phyloP scores from a whole-genome alignment of 1,140 invertebrate species.

The Lasaia peninsularis region DNA sequence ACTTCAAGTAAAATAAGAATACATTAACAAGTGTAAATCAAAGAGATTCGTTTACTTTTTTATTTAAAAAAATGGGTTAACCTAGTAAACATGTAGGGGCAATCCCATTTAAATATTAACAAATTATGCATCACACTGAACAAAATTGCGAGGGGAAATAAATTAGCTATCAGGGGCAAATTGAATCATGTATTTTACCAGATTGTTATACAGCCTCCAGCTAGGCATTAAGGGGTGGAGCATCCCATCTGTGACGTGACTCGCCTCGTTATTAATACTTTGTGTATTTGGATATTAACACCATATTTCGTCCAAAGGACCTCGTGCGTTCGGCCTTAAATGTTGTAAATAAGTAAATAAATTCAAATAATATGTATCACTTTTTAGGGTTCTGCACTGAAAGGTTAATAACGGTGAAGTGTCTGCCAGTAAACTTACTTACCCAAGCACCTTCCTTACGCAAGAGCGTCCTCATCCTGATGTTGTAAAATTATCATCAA shows the following conservation, averaged over 20 bases:
- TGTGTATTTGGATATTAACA: constrained; percentile 9
- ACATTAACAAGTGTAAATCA: too few relatives aligned
- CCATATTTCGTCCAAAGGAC: not conserved
- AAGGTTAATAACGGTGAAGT: too few relatives aligned
- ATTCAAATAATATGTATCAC: not conserved
- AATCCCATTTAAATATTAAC: constrained; percentile 17
- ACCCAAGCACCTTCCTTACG: too few relatives aligned
- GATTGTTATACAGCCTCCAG: constrained; percentile 31
- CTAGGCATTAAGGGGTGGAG: constrained; percentile 20
- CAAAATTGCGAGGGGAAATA: constrained; percentile 33
- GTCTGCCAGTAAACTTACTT: too few relatives aligned
- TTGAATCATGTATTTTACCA: constrained; percentile 38
- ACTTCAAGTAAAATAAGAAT: too few relatives aligned
- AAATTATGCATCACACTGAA: constrained; percentile 24
- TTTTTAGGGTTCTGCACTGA: too few relatives aligned
- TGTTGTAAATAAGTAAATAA: not conserved
- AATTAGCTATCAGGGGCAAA: constrained; percentile 45
- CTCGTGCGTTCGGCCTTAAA: not conserved
- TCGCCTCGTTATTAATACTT: constrained; percentile 3
- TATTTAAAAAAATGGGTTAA: too few relatives aligned
- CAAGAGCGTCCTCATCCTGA: too few relatives aligned
- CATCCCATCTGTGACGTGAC: not conserved
- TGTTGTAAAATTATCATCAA: too few relatives aligned
- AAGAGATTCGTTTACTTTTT: too few relatives aligned
- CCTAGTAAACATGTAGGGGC: too few relatives aligned